Evolutionary conservation across 2,888 invertebrate genomes (phyloP), one percentile per base, ranked within the genome.

Genomic region (Stenichneumon culpator): DNA sequence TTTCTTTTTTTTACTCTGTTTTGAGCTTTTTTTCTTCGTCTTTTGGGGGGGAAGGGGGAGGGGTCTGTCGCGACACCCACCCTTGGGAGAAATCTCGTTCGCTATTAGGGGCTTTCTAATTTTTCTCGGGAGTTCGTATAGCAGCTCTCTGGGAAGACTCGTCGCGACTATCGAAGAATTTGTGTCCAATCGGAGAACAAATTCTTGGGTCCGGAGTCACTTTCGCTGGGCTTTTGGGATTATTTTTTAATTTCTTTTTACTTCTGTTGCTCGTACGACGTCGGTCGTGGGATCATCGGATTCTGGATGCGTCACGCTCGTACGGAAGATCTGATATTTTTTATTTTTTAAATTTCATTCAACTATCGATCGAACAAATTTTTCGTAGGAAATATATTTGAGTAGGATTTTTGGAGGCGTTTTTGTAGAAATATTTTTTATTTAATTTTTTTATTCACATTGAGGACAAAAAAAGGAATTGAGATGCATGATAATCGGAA

Each of bases 161-260:
- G n/a, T n/a, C 25, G 50, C 39, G 78, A 63, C 39, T 72, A 82
- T 73, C 82, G 72, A 78, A 44, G 82, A 78, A 72, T 82, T 72
- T 65, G 70, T 47, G 63, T 60, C 47, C 77, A 22, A 69, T 75
- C 82, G 77, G 52, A 36, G 50, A 67, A 82, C 60, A 32, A 79
- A 78, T 83, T 79, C 63, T 25, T 60, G 50, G 68, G 39, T 63
- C 44, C 57, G 28, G 25, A 22, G 57, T 77, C 72, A 72, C 77
- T 69, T 22, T 65, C 36, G 39, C 16, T 9, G 39, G 11, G 63
- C 11, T 14, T 22, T 50, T n/a, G 4, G 25, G n/a, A 22, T 69
- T 73, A 50, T 14, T 22, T 67, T 47, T 60, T 47, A 9, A 47
- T 22, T 39, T 47, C 32, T 47, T 63, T 16, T 44, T 67, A 39